A percentile compares a stretch with the other conserved stretches of the same genome.
phyloP scores from a whole-genome alignment of 2,888 invertebrate species.

The Agriopis aurantiaria region DNA sequence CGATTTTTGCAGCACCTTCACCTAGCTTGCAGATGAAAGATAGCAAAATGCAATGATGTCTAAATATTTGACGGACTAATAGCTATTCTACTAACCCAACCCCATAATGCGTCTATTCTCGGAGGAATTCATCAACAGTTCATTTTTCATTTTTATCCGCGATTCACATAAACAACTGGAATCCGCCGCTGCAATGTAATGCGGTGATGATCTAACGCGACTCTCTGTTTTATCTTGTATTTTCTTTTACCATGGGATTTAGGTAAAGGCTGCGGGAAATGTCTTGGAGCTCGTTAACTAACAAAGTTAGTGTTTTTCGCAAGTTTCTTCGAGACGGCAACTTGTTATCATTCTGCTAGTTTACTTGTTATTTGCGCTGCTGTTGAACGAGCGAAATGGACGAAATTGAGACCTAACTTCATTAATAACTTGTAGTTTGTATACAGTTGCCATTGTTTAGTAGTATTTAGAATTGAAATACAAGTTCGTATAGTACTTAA shows the following conservation, averaged over 20 bases:
- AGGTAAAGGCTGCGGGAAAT: constrained; percentile 12
- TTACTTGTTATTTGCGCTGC: not conserved
- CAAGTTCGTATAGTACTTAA: not conserved
- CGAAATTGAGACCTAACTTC: not conserved
- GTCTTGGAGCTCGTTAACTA: constrained; percentile 12
- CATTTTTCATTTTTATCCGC: constrained; percentile 35
- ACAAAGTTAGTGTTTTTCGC: not conserved
- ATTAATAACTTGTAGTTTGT: not conserved
- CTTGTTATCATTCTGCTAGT: not conserved
- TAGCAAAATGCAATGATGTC: constrained; percentile 17
- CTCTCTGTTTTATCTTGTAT: constrained; percentile 30
- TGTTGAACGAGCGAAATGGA: not conserved
- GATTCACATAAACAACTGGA: constrained; percentile 26
- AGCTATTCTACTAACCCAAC: constrained; percentile 8
- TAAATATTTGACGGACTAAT: constrained; percentile 21
- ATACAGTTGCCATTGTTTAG: not conserved
- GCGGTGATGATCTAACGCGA: constrained; percentile 28
- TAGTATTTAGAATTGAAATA: not conserved
- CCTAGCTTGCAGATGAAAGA: constrained; percentile 3
- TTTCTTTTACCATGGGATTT: constrained; percentile 22
- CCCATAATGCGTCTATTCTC: constrained; percentile 34
- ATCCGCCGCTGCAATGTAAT: constrained; percentile 26
- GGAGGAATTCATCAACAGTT: constrained; percentile 34
- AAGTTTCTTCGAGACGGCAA: constrained; percentile 6
- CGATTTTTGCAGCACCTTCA: constrained; percentile 3